These are phyloP conservation scores for Gracilinanus agilis DNA, from an alignment of 2,113 vertebrate genomes.

Conservation along the genomic window DNA sequence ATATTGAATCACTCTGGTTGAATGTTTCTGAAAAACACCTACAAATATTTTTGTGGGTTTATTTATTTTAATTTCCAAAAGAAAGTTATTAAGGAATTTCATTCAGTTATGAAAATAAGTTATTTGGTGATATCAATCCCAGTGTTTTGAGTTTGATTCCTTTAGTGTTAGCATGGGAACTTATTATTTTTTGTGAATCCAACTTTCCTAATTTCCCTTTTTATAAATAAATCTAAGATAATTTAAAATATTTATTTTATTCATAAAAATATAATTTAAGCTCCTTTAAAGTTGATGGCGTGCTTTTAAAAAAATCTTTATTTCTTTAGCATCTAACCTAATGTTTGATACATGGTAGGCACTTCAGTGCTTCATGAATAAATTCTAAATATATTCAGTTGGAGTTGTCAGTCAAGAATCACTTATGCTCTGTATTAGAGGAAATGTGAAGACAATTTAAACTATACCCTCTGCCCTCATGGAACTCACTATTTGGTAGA, in stretches of 20 bases:
- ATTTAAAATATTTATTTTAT: neutral
- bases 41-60: neutral
- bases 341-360: neutral
- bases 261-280: neutral
- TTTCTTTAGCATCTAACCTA: neutral
- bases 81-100: neutral
- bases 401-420: neutral
- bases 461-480: neutral
- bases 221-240: neutral
- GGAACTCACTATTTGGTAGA: neutral
- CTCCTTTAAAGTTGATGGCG: neutral
- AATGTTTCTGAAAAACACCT: neutral
- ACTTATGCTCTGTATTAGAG: neutral
- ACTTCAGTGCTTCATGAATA: neutral
- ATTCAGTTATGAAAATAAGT: conserved; percentile 12
- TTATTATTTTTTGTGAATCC: neutral
- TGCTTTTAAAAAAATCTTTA: neutral
- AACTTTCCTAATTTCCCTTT: neutral
- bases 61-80: neutral
- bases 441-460: neutral
- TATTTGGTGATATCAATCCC: neutral
- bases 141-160: neutral
- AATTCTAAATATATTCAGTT: neutral
- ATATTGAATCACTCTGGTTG: neutral
- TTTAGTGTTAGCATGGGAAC: neutral